phyloP scores from a whole-genome alignment of 1,140 invertebrate genomes.

The Armadillidium nasatum region DNA sequence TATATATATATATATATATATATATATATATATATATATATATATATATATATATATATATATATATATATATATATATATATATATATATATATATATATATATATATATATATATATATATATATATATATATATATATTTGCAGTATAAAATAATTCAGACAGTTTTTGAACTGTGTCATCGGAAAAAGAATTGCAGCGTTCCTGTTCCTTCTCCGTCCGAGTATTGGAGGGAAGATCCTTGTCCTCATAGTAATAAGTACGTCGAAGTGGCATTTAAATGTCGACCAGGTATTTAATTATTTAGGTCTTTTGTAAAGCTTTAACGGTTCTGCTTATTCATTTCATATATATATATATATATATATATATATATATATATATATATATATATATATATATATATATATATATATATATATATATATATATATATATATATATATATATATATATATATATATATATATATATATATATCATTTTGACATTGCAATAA shows the following conservation, averaged over 20 bases:
- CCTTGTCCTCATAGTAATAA: constrained; percentile 79
- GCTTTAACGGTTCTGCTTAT: not conserved
- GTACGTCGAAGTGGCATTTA: constrained; percentile 87
- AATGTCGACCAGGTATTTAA: constrained; percentile 86
- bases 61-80: no score
- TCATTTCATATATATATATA: not conserved
- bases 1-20: no score
- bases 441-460: no score
- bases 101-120: not conserved
- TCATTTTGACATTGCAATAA: no score
- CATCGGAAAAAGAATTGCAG: constrained; percentile 84
- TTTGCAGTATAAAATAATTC: constrained; percentile 76
- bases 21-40: no score
- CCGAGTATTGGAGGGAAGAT: constrained; percentile 67
- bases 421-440: no score
- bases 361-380: not conserved
- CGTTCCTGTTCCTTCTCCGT: constrained; percentile 68
- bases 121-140: not conserved
- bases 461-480: constrained; percentile 6
- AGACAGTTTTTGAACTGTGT: constrained; percentile 85
- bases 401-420: no score
- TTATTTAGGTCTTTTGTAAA: not conserved
- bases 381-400: no score
- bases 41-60: no score
- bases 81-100: no score